phyloP scores from a whole-genome alignment of 2,797 vertebrate genomes.

The Danio tinwini region DNA sequence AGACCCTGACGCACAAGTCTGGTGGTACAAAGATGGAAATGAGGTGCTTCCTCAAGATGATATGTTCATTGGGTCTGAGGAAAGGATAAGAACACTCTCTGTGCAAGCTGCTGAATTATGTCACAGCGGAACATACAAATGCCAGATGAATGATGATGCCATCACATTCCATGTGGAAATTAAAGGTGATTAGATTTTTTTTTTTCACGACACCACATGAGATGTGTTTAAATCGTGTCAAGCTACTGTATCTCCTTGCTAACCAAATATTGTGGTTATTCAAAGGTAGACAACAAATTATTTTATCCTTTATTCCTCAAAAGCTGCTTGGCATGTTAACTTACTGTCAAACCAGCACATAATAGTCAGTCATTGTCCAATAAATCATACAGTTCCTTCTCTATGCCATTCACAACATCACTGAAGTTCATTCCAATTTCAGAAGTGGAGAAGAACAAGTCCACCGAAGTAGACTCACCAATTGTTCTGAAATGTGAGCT shows the following conservation, averaged over 20 bases:
- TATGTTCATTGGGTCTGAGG: constrained; percentile 80
- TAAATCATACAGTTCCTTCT: constrained; percentile 51
- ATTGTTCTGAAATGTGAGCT: constrained; percentile 80
- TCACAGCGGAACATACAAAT: constrained; percentile 86
- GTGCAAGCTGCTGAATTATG: constrained; percentile 74
- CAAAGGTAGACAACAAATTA: constrained; percentile 8
- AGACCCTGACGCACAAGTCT: constrained; percentile 73
- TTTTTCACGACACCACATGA: constrained; percentile 32
- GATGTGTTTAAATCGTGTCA: constrained; percentile 21
- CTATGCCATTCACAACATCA: constrained; percentile 60
- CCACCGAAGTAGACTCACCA: constrained; percentile 70
- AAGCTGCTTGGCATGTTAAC: constrained; percentile 18
- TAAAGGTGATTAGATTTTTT: constrained; percentile 82
- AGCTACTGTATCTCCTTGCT: constrained; percentile 2
- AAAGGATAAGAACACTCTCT: constrained; percentile 75
- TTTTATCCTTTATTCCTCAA: not conserved
- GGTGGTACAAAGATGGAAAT: constrained; percentile 86
- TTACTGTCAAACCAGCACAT: not conserved
- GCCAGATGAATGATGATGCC: constrained; percentile 74
- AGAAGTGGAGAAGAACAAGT: constrained; percentile 73
- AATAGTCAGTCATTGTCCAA: constrained; percentile 24
- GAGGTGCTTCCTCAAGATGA: constrained; percentile 76
- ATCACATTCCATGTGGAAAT: constrained; percentile 87
- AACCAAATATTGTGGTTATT: constrained; percentile 26
- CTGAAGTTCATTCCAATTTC: constrained; percentile 73